phyloP scores from a whole-genome alignment of 2,113 vertebrate species.

The Psilopsiagon aymara region DNA sequence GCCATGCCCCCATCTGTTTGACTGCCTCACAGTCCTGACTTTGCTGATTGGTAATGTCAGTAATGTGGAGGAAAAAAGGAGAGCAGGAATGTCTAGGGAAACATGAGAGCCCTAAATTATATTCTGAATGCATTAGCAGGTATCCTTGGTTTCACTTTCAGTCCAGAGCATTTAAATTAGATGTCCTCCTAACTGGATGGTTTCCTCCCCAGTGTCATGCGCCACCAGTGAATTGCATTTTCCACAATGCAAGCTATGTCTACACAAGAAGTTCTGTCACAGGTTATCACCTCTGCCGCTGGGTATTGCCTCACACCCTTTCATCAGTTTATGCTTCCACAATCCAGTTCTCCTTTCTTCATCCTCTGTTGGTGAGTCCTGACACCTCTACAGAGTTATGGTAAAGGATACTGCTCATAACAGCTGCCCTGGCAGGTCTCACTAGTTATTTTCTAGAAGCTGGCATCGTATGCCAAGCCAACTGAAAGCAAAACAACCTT shows the following conservation, averaged over 20 bases:
- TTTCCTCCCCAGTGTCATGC: not conserved
- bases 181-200: not conserved
- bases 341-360: not conserved
- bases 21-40: not conserved
- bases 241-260: not conserved
- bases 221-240: not conserved
- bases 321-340: not conserved
- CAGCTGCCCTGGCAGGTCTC: not conserved
- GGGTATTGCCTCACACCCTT: not conserved
- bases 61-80: not conserved
- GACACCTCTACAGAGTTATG: not conserved
- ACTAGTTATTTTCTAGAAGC: not conserved
- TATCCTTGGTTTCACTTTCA: not conserved
- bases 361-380: not conserved
- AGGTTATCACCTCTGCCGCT: not conserved
- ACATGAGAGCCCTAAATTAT: not conserved
- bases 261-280: not conserved
- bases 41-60: not conserved
- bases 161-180: not conserved
- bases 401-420: not conserved
- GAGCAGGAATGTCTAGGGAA: not conserved
- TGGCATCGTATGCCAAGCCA: not conserved
- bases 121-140: not conserved
- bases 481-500: constrained; percentile 9
- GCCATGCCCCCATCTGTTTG: not conserved